A percentile compares a stretch with the other conserved stretches of the same genome.
phyloP scores from a whole-genome alignment of 2,113 vertebrate species.

The Ellobius talpinus region DNA sequence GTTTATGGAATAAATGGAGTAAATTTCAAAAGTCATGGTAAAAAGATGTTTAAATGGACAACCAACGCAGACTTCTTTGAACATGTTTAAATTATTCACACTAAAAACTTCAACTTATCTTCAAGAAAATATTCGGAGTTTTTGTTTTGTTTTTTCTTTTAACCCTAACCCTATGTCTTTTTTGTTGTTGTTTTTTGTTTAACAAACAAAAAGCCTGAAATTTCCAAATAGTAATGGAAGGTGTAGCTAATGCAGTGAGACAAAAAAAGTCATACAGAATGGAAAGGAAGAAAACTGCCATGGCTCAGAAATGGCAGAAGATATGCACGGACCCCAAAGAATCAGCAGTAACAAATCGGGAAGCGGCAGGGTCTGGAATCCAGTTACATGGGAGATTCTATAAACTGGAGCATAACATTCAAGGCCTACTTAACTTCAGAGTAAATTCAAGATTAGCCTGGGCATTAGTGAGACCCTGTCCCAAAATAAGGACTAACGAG shows the following conservation, averaged over 20 bases:
- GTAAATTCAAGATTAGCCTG: too few species aligned
- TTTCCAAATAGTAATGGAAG: neutral
- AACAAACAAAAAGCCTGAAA: constrained; percentile 13
- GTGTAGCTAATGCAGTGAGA: neutral
- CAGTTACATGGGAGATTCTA: neutral
- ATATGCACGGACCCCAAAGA: neutral
- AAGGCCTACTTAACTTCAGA: neutral
- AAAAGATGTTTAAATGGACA: constrained; percentile 7
- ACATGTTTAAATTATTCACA: neutral
- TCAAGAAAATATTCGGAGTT: constrained; percentile 33
- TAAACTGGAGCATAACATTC: neutral
- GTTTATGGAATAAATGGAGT: neutral
- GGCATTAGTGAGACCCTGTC: neutral
- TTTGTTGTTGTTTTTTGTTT: neutral
- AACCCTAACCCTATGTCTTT: too few species aligned
- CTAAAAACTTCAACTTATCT: neutral
- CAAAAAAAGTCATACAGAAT: neutral
- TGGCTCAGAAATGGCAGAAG: neutral
- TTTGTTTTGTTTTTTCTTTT: neutral
- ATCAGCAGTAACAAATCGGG: neutral
- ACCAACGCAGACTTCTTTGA: neutral
- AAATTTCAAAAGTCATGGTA: constrained; percentile 24
- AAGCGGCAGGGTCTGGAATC: too few species aligned
- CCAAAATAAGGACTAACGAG: neutral
- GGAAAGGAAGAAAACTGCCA: neutral